phyloP scores from a whole-genome alignment of 2,888 invertebrate genomes.

The Folsomia manolachei region DNA sequence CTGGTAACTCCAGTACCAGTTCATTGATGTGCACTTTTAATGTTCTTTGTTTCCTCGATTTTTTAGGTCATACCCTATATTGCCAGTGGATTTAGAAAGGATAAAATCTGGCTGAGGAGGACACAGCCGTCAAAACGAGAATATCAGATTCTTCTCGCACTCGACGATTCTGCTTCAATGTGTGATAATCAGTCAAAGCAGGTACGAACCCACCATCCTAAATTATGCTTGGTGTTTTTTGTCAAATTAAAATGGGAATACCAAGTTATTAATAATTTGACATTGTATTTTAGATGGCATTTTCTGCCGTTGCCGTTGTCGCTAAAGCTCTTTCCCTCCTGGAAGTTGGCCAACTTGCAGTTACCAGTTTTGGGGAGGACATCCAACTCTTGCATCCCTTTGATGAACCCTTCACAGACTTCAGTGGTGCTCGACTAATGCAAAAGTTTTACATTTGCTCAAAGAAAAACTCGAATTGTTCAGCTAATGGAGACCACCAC shows the following conservation, averaged over 20 bases:
- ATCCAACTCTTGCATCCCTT: conserved; percentile 84
- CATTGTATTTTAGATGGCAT: conserved; percentile 67
- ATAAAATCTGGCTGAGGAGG: conserved; percentile 96
- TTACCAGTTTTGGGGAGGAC: conserved; percentile 85
- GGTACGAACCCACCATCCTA: conserved; percentile 48
- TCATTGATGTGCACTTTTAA: neutral
- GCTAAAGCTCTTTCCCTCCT: conserved; percentile 81
- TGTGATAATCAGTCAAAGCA: conserved; percentile 79
- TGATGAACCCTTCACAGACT: conserved; percentile 79
- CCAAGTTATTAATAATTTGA: neutral
- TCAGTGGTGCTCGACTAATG: conserved; percentile 71
- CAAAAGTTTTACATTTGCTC: conserved; percentile 81
- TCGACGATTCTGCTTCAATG: conserved; percentile 94
- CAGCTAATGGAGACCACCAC: conserved; percentile 76
- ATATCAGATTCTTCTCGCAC: conserved; percentile 92
- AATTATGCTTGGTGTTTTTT: no score
- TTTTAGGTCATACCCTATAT: conserved; percentile 89
- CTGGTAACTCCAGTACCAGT: neutral
- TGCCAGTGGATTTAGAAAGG: conserved; percentile 97
- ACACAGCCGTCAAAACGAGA: conserved; percentile 93
- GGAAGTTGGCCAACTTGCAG: conserved; percentile 88
- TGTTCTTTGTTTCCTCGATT: neutral
- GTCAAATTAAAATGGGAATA: neutral
- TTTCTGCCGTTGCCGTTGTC: conserved; percentile 90
- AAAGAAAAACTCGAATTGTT: conserved; percentile 82